Evolutionary conservation across 92 coral and sea anemone genomes (phyloP).

Genomic region (Diadumene lineata): DNA sequence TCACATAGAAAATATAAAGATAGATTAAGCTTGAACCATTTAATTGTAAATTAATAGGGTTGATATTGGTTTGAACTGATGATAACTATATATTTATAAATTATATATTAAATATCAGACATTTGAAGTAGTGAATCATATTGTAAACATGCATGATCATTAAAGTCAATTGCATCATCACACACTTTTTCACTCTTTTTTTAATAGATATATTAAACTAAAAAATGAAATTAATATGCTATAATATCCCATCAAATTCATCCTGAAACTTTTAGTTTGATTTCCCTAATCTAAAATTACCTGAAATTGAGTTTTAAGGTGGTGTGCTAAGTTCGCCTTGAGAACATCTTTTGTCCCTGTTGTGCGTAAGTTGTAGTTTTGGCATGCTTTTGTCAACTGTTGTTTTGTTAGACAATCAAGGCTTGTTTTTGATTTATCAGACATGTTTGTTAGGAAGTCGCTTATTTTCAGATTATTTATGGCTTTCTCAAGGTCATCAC

Average conservation of each 20-base stretch:
- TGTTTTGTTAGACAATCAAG: constrained; percentile 21
- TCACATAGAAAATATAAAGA: neutral
- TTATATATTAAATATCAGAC: too few species aligned
- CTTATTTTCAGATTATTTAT: constrained; percentile 6
- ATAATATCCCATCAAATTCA: too few species aligned
- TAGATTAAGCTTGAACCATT: neutral
- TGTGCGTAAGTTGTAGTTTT: neutral
- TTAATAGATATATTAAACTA: too few species aligned
- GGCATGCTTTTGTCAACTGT: constrained; percentile 25
- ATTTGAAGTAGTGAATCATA: too few species aligned
- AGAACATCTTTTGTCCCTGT: constrained; percentile 30
- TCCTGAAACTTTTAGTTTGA: too few species aligned
- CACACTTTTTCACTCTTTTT: too few species aligned
- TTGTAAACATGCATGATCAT: too few species aligned
- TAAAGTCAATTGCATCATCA: too few species aligned
- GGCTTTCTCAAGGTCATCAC: constrained; percentile 22
- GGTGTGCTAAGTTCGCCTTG: constrained; percentile 1
- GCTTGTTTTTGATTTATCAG: constrained; percentile 18
- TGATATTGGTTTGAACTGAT: too few species aligned
- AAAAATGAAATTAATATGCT: too few species aligned
- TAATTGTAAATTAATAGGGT: neutral
- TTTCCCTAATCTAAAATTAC: neutral
- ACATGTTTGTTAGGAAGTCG: constrained; percentile 17
- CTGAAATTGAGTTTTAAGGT: constrained; percentile 28
- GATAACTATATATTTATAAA: too few species aligned